These are phyloP conservation scores for Zalophus californianus DNA, from an alignment of 2,797 vertebrate species.

Conservation along the genomic window DNA sequence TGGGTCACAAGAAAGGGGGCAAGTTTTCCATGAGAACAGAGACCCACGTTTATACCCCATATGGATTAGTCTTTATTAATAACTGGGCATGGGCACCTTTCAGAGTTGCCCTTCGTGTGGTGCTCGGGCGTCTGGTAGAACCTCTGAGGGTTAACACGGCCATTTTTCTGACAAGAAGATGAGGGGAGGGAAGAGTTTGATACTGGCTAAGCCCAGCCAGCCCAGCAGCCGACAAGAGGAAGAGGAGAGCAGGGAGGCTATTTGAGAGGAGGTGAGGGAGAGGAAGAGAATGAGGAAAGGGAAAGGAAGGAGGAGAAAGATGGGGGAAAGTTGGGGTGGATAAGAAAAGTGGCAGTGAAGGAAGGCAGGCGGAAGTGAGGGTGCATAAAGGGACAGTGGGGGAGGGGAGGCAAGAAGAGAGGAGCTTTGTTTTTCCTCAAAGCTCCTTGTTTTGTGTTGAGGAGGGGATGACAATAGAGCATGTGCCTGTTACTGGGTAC, in stretches of 20 bases:
- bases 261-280: neutral
- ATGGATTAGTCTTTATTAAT: neutral
- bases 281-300: neutral
- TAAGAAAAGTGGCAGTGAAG: neutral
- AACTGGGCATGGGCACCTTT: neutral
- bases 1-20: neutral
- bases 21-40: neutral
- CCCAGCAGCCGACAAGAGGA: neutral
- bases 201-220: neutral
- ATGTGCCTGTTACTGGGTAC: conserved; percentile 76
- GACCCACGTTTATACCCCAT: neutral
- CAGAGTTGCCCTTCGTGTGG: neutral
- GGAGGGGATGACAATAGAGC: conserved; percentile 74
- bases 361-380: neutral
- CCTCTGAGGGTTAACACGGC: neutral
- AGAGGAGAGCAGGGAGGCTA: accelerated
- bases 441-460: conserved; percentile 32
- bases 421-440: conserved; percentile 31
- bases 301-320: too few relatives aligned
- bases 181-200: neutral
- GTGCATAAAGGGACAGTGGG: neutral
- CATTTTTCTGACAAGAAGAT: neutral
- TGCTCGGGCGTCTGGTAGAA: neutral
- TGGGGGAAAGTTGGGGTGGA: neutral
- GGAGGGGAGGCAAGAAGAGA: neutral